Percentiles rank a stretch among this genome's conserved stretches.
phyloP scores from a whole-genome alignment of 2,113 vertebrate genomes.

The Catagonus wagneri region DNA sequence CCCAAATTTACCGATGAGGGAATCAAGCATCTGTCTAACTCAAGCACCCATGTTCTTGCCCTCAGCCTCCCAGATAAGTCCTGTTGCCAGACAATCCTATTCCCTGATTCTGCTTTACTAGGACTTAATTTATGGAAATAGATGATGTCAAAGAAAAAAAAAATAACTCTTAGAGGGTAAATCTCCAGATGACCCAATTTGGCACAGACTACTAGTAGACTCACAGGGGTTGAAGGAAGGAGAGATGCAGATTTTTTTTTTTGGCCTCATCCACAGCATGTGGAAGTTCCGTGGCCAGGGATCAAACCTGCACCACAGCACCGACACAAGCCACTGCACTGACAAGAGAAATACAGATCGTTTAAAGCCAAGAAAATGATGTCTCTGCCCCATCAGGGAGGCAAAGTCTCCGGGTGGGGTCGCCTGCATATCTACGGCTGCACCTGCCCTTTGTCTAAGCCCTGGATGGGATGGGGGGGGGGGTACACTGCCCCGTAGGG shows the following conservation, averaged over 20 bases:
- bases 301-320: no score
- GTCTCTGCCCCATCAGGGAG: not conserved
- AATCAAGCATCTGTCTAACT: not conserved
- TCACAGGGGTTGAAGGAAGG: not conserved
- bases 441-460: rapidly evolving
- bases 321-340: no score
- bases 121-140: not conserved
- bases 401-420: not conserved
- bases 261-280: no score
- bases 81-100: no score
- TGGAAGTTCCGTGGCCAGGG: no score
- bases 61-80: rapidly evolving
- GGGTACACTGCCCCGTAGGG: no score
- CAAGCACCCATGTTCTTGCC: not conserved
- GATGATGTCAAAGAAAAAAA: not conserved
- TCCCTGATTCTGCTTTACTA: no score
- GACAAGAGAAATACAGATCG: not conserved
- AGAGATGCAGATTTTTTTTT: no score
- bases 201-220: not conserved
- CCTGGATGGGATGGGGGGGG: not conserved
- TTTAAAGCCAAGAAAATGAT: not conserved
- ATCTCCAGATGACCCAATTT: not conserved
- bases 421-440: rapidly evolving
- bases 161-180: no score
- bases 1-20: not conserved